Base-by-base conservation (phyloP, 1,140 invertebrate genomes). In the Tetraneura akinire region DNA sequence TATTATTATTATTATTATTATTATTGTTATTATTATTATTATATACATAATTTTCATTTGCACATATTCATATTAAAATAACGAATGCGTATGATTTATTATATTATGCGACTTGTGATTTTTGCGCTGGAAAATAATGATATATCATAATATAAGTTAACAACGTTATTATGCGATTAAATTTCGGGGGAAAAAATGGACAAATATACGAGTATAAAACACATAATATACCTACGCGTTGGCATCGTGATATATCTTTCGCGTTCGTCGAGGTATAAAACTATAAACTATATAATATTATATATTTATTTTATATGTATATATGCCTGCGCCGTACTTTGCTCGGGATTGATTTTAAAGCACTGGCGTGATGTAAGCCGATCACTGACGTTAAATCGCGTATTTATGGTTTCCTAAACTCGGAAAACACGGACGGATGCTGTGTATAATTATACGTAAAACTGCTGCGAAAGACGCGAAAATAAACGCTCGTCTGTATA, bases 371-470 rank as follows among this genome's bases (percentile, higher is more conserved):
- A n/a, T n/a, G 6, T 73, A 73, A 73, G 70, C 70, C 70, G 70
- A 73, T 73, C 70, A 53, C 32, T 26, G 70, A n/a, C 18, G 49
- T 73, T 73, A 73, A 73, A 73, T 53, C 70, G 26, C 32, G 26
- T 53, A 73, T 32, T 73, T 73, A 73, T 55, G 29, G 70, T 73
- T 73, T 47, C 21, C n/a, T 47, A n/a, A 45, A 68, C 49, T 53
- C 70, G 11, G 70, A 68, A 73, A 53, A 73, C 70, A 73, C 51
- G 32, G 29, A 73, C 68, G 3, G 11, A 14, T 55, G 47, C 29
- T 53, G 70, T 73, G 13, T 73, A 73, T 32, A 73, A n/a, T 73
- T 73, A 53, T 73, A 53, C 49, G 51, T 29, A 73, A 73, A 73
- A 51, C 47, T 53, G 14, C 9, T 9, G 26, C 8, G 11, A 23